Percentiles rank a stretch among this genome's conserved stretches.
Conservation (phyloP, 1,140 invertebrate genomes). For the Meloidogyne hapla region DNA sequence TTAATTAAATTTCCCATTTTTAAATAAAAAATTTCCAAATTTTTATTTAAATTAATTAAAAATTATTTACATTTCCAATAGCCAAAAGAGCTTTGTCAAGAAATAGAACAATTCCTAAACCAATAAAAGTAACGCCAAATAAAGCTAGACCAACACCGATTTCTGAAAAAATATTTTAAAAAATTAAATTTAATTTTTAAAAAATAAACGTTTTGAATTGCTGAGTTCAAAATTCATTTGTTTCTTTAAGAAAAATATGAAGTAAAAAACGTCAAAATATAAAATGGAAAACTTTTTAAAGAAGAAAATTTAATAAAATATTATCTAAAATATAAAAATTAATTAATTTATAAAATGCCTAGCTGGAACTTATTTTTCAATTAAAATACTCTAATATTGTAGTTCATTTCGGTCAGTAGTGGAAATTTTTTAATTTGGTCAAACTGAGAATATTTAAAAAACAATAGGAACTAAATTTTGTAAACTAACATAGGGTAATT, state of each 20-base stretch:
- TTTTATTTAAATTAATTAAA: background rate
- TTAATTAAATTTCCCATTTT: too few relatives aligned
- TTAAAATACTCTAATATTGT: too few relatives aligned
- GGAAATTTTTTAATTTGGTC: too few relatives aligned
- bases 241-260: background rate
- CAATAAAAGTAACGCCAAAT: slow-evolving; percentile 91
- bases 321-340: too few relatives aligned
- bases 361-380: too few relatives aligned
- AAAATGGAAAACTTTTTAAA: background rate
- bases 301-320: background rate
- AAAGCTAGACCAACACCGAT: slow-evolving; percentile 94
- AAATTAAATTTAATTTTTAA: background rate
- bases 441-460: too few relatives aligned
- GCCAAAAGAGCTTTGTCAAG: slow-evolving; percentile 97
- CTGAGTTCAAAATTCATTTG: slow-evolving; percentile 62
- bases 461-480: background rate
- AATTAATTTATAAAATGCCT: too few relatives aligned
- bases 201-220: slow-evolving; percentile 57
- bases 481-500: too few relatives aligned
- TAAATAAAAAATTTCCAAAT: too few relatives aligned
- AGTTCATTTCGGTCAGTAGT: too few relatives aligned
- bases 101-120: slow-evolving; percentile 86
- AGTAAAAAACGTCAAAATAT: background rate
- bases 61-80: slow-evolving; percentile 87
- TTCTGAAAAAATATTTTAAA: slow-evolving; percentile 71